phyloP scores from a whole-genome alignment of 2,888 invertebrate species.

The Agrotis segetum region DNA sequence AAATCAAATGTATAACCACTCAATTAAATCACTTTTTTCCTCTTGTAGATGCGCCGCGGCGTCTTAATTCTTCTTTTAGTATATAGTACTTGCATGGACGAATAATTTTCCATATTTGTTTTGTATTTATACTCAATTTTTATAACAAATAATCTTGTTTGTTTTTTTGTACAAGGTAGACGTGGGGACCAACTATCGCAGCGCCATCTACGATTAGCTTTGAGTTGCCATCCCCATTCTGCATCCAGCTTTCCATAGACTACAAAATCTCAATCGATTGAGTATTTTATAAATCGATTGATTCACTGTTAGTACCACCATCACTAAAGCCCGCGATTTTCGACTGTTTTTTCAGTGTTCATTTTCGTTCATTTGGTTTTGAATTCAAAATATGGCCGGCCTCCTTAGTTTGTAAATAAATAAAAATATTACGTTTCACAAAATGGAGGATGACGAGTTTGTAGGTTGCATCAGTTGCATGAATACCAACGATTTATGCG shows the following conservation, averaged over 20 bases:
- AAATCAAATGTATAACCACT: too few species aligned
- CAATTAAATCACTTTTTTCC: too few species aligned
- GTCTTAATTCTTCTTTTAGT: too few species aligned
- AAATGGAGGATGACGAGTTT: conserved; percentile 86
- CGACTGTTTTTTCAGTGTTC: conserved; percentile 56
- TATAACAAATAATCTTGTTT: too few species aligned
- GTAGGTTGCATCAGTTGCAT: conserved; percentile 89
- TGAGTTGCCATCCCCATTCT: too few species aligned
- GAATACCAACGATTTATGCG: conserved; percentile 86
- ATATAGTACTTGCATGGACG: too few species aligned
- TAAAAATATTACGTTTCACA: conserved; percentile 60
- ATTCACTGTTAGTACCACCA: conserved; percentile 12
- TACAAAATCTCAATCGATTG: not conserved
- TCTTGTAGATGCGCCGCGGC: too few species aligned
- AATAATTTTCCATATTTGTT: too few species aligned
- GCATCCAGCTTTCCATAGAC: conserved; percentile 1
- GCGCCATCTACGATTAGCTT: not conserved
- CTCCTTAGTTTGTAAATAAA: conserved; percentile 69
- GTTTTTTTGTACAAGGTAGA: too few species aligned
- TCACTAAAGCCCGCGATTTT: conserved; percentile 64
- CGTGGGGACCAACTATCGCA: too few species aligned
- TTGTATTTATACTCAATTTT: too few species aligned
- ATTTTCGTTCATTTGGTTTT: conserved; percentile 36
- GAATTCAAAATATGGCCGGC: conserved; percentile 60
- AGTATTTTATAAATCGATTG: conserved; percentile 36